phyloP scores from a whole-genome alignment of 2,113 vertebrate genomes.

The Hypocryptadius cinnamomeus region DNA sequence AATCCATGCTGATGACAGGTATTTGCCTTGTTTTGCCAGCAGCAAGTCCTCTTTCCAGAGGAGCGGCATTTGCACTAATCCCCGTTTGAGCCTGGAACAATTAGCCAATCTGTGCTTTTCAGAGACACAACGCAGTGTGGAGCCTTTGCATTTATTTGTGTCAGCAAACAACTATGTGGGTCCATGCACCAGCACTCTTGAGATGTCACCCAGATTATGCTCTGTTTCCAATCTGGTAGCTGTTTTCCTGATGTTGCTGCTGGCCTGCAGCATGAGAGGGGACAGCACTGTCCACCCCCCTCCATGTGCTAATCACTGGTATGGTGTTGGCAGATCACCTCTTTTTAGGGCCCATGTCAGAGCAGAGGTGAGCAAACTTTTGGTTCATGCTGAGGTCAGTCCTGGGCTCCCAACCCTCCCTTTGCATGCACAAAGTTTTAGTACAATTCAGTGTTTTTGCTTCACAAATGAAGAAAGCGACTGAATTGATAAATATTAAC shows the following conservation, averaged over 20 bases:
- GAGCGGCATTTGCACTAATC: slow-evolving; percentile 33
- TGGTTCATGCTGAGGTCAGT: background rate
- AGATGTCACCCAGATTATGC: slow-evolving; percentile 5
- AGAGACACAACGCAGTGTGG: background rate
- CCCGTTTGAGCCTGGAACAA: slow-evolving; percentile 32
- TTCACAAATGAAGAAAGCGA: slow-evolving; percentile 28
- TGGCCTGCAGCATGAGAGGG: background rate
- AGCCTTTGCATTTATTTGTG: slow-evolving; percentile 30
- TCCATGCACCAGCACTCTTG: background rate
- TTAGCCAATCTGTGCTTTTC: slow-evolving; percentile 24
- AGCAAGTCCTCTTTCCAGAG: slow-evolving; percentile 28
- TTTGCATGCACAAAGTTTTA: background rate
- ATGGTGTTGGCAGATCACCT: background rate
- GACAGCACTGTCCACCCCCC: background rate
- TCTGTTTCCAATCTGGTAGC: background rate
- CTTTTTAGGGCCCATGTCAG: background rate
- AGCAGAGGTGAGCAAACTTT: background rate
- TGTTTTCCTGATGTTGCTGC: background rate
- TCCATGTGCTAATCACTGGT: background rate
- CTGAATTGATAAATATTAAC: slow-evolving; percentile 59
- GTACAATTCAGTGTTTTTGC: background rate
- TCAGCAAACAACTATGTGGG: slow-evolving; percentile 32
- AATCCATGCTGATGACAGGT: slow-evolving; percentile 23
- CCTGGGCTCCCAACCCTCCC: background rate
- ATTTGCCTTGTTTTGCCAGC: slow-evolving; percentile 60